These are phyloP conservation scores for Lagopus leucura DNA, from an alignment of 2,113 vertebrate genomes.

Conservation along the genomic window DNA sequence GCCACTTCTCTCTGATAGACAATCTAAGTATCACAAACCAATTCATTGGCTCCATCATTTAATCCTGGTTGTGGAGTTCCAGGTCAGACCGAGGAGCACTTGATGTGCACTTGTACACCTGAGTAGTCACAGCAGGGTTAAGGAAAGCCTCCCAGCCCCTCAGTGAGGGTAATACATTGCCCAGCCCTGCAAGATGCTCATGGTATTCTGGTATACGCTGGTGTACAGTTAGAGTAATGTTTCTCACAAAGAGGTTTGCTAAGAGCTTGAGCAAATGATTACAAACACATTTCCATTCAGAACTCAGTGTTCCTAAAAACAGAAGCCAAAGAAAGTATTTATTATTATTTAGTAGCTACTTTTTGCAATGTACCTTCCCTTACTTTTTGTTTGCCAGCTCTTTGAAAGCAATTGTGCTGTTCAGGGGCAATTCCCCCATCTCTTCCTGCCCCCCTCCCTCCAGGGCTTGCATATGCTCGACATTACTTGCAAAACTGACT, in stretches of 20 bases:
- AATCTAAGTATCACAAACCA: background rate
- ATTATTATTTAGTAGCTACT: background rate
- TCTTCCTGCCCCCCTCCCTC: background rate
- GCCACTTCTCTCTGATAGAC: background rate
- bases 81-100: background rate
- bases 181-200: background rate
- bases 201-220: background rate
- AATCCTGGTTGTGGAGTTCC: background rate
- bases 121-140: background rate
- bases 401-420: background rate
- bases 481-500: slow-evolving; percentile 68
- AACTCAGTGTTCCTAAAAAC: background rate
- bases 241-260: background rate
- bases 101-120: background rate
- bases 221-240: background rate
- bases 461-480: slow-evolving; percentile 53
- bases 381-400: background rate
- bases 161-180: rapidly evolving
- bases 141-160: background rate
- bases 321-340: background rate
- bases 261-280: background rate
- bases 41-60: background rate
- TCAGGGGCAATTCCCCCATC: slow-evolving; percentile 16
- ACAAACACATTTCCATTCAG: background rate
- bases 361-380: background rate